Evolutionary conservation across 2,888 invertebrate species (phyloP).

Genomic region (Shargacucullia verbasci): DNA sequence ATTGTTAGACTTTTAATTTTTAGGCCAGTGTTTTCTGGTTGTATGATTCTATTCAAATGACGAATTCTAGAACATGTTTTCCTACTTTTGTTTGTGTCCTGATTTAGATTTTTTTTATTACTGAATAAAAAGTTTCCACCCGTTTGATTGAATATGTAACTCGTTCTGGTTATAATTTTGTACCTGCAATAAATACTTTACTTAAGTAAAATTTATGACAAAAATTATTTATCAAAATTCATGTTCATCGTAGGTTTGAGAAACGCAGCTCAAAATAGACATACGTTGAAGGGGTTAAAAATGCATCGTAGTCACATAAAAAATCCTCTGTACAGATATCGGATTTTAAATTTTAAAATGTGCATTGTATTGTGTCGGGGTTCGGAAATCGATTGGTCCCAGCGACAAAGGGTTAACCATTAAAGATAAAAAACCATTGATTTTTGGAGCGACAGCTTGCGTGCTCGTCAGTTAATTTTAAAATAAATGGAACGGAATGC

Average conservation of each 20-base stretch:
- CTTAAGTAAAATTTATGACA: no score
- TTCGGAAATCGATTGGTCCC: slow-evolving; percentile 87
- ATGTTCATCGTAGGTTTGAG: slow-evolving; percentile 61
- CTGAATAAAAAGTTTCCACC: no score
- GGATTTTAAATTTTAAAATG: slow-evolving; percentile 90
- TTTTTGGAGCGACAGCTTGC: slow-evolving; percentile 84
- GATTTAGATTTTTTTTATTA: no score
- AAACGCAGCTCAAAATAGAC: slow-evolving; percentile 69
- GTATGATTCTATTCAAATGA: background rate
- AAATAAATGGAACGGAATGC: slow-evolving; percentile 59
- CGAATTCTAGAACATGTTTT: no score
- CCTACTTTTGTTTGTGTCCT: no score
- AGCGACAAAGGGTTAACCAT: slow-evolving; percentile 86
- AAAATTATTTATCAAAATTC: background rate
- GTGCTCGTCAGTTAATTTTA: slow-evolving; percentile 58
- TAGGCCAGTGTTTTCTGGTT: background rate
- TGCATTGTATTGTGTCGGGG: slow-evolving; percentile 87
- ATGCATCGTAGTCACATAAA: slow-evolving; percentile 87
- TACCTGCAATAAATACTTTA: no score
- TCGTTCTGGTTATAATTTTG: no score
- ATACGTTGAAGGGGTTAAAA: slow-evolving; percentile 88
- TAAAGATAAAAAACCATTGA: slow-evolving; percentile 85
- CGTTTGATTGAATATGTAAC: no score
- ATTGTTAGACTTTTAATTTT: background rate
- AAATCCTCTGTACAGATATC: slow-evolving; percentile 86